Evolutionary conservation across 1,140 invertebrate species (phyloP).

Genomic region (Sesamia nonagrioides): DNA sequence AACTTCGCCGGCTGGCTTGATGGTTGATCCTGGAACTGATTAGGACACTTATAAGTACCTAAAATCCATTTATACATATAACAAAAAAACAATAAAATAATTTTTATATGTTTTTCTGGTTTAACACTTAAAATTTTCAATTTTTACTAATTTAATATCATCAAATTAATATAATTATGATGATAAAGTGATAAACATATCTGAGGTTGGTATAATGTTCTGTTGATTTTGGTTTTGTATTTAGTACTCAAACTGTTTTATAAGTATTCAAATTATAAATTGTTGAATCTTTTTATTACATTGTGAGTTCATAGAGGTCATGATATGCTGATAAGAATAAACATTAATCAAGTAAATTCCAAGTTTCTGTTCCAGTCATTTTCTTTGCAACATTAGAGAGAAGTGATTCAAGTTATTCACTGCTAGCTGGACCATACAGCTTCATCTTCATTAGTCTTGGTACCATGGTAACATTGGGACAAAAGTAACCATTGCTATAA

Average conservation of each 20-base stretch:
- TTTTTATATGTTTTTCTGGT: no score
- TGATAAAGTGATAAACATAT: no score
- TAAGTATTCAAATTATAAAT: background rate
- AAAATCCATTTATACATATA: no score
- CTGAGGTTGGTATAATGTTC: no score
- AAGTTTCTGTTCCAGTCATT: background rate
- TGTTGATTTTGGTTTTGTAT: no score
- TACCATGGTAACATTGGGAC: no score
- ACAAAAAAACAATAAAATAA: no score
- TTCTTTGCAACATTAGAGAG: no score
- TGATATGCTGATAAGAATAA: background rate
- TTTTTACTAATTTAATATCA: background rate
- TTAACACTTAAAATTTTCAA: background rate
- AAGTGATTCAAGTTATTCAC: no score
- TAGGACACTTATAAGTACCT: background rate
- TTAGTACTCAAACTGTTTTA: background rate
- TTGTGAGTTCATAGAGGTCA: background rate
- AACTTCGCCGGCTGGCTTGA: conserved; percentile 75
- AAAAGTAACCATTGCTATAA: no score
- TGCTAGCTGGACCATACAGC: no score
- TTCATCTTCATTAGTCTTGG: no score
- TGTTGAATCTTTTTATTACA: background rate
- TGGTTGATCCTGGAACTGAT: conserved; percentile 77
- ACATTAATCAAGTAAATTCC: background rate
- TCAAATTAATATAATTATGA: conserved; percentile 4